Percentiles rank a stretch among this genome's conserved stretches.
These are phyloP conservation scores for Cheilosia vulpina DNA, from an alignment of 2,888 invertebrate species.

Conservation along the genomic window DNA sequence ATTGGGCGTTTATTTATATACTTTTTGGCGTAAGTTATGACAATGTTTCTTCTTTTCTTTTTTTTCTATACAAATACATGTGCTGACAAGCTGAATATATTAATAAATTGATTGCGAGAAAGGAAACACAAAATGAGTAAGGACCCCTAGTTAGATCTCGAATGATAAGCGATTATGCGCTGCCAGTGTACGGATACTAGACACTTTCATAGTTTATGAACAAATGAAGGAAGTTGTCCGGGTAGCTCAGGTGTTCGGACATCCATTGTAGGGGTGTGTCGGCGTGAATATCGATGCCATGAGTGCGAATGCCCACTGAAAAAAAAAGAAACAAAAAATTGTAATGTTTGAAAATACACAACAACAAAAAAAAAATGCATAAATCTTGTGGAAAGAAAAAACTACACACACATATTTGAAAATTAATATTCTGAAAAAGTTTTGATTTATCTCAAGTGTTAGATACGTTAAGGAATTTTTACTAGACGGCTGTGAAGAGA, in stretches of 20 bases:
- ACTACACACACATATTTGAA: not conserved
- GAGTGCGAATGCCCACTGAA: conserved; percentile 91
- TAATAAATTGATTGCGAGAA: conserved; percentile 63
- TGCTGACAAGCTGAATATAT: conserved; percentile 73
- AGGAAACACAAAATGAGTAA: conserved; percentile 71
- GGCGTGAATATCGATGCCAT: conserved; percentile 93
- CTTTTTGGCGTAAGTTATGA: conserved; percentile 64
- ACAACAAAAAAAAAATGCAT: conserved; percentile 41
- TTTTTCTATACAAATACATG: conserved; percentile 45
- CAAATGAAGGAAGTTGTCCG: conserved; percentile 98
- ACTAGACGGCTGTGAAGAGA: conserved; percentile 19
- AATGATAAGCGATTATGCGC: conserved; percentile 51
- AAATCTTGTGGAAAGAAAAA: conserved; percentile 49
- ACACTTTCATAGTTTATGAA: conserved; percentile 84
- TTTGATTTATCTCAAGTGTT: conserved; percentile 64
- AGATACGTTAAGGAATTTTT: conserved; percentile 64
- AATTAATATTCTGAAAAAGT: conserved; percentile 72
- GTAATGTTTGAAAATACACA: conserved; percentile 13
- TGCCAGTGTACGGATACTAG: conserved; percentile 61
- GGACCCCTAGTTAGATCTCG: conserved; percentile 41
- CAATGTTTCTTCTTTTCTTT: conserved; percentile 36
- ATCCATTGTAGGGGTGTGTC: conserved; percentile 98
- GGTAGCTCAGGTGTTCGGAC: conserved; percentile 98
- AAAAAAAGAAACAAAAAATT: conserved; percentile 77
- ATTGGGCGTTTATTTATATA: conserved; percentile 60